Conservation (phyloP, 2,888 invertebrate species). For the Tetranychus truncatus region DNA sequence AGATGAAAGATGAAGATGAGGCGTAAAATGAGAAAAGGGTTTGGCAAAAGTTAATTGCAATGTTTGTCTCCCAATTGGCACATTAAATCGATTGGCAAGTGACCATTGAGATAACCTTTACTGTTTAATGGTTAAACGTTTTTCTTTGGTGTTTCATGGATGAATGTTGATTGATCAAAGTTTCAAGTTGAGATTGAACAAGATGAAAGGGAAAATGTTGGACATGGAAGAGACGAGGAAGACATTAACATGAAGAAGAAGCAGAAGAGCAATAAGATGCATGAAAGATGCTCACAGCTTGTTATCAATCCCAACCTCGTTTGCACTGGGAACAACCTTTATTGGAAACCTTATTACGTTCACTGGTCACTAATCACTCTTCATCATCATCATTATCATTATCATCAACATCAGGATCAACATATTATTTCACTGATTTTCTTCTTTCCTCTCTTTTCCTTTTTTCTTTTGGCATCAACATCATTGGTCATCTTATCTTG, state of each 20-base stretch:
- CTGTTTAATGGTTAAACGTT: too few relatives aligned
- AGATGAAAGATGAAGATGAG: background rate
- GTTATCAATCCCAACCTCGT: background rate
- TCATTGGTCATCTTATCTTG: too few relatives aligned
- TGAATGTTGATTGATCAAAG: too few relatives aligned
- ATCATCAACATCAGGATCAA: background rate
- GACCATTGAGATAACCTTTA: background rate
- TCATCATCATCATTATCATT: background rate
- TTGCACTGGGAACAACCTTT: background rate
- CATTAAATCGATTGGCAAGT: background rate
- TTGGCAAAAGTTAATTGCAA: background rate
- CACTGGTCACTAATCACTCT: background rate
- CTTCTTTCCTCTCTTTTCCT: background rate
- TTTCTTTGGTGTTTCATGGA: too few relatives aligned
- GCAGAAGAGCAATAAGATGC: background rate
- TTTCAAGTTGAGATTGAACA: background rate
- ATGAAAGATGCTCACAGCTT: background rate
- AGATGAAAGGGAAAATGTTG: background rate
- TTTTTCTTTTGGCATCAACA: too few relatives aligned
- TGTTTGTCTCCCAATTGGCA: background rate
- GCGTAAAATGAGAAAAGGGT: background rate
- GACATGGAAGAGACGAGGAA: background rate
- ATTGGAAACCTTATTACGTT: background rate
- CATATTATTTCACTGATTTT: background rate
- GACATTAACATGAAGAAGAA: background rate